Percentiles rank a stretch among this genome's conserved stretches.
phyloP scores from a whole-genome alignment of 2,113 vertebrate genomes.

The Equus przewalskii region DNA sequence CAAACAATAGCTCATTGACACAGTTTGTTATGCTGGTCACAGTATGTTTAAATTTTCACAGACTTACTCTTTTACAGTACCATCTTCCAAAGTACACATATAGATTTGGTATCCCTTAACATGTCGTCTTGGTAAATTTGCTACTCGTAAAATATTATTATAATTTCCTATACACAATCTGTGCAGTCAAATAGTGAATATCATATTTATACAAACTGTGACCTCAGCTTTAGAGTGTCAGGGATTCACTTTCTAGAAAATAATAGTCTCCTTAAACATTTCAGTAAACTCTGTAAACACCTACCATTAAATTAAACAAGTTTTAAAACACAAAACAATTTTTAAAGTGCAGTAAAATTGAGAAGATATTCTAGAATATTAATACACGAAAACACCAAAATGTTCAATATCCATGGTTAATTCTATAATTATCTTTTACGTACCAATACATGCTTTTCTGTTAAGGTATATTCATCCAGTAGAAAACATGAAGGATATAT shows the following conservation, averaged over 20 bases:
- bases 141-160: slow-evolving; percentile 17
- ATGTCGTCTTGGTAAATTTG: slow-evolving; percentile 53
- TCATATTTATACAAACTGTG: slow-evolving; percentile 87
- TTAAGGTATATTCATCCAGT: slow-evolving; percentile 55
- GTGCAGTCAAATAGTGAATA: slow-evolving; percentile 57
- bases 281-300: slow-evolving; percentile 60
- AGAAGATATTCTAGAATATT: neutral
- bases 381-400: slow-evolving; percentile 30
- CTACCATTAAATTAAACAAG: slow-evolving; percentile 32
- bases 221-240: slow-evolving; percentile 82
- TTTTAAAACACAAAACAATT: slow-evolving; percentile 41
- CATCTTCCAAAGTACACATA: slow-evolving; percentile 64
- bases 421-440: slow-evolving; percentile 57
- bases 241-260: slow-evolving; percentile 59
- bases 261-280: slow-evolving; percentile 52
- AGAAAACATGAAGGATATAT: slow-evolving; percentile 69
- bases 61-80: slow-evolving; percentile 68
- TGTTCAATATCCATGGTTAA: slow-evolving; percentile 45
- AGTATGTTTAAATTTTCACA: slow-evolving; percentile 68
- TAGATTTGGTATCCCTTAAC: slow-evolving; percentile 54
- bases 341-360: neutral
- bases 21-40: slow-evolving; percentile 63
- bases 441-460: slow-evolving; percentile 64
- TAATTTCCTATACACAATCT: slow-evolving; percentile 63
- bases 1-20: neutral